Evolutionary conservation across 2,797 vertebrate species (phyloP).

Genomic region (Macroramphosus scolopax): DNA sequence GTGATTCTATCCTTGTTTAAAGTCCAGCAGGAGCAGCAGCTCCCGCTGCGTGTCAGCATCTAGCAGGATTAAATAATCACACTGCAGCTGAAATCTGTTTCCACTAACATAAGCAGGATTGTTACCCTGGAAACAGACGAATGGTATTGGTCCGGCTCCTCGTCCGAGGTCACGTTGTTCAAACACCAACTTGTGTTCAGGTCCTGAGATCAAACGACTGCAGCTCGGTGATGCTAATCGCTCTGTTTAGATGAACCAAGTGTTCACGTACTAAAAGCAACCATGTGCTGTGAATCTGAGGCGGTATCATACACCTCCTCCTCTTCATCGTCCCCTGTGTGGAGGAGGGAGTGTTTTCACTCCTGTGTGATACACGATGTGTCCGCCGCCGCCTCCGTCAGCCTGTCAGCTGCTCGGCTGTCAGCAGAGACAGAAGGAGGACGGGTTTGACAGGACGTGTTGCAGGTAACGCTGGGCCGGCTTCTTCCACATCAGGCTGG

Average conservation of each 20-base stretch:
- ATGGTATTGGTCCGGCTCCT: slow-evolving; percentile 18
- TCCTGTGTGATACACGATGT: not conserved
- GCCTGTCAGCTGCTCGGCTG: slow-evolving; percentile 6
- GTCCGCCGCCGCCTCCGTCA: slow-evolving; percentile 10
- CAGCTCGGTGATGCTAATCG: slow-evolving; percentile 18
- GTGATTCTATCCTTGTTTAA: slow-evolving; percentile 5
- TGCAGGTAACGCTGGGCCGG: not conserved
- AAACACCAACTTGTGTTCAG: slow-evolving; percentile 10
- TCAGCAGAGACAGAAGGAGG: slow-evolving; percentile 3
- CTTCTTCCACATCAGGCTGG: not conserved
- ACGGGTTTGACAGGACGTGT: slow-evolving; percentile 10
- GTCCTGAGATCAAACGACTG: slow-evolving; percentile 15
- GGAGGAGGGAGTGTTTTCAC: not conserved
- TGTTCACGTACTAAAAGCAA: not conserved
- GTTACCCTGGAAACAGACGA: slow-evolving; percentile 35
- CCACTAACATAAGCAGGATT: slow-evolving; percentile 1
- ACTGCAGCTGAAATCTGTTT: not conserved
- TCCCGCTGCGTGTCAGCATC: slow-evolving; percentile 5
- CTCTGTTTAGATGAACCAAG: slow-evolving; percentile 10
- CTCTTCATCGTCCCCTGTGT: not conserved
- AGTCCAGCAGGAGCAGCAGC: slow-evolving; percentile 1
- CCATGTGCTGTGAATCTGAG: slow-evolving; percentile 5
- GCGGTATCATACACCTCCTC: too few species aligned
- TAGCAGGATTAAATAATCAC: slow-evolving; percentile 16
- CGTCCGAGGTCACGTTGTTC: slow-evolving; percentile 13